Evolutionary conservation across 1,140 invertebrate species (phyloP), one percentile per base, ranked within the genome.

Genomic region (Tachypleus tridentatus): DNA sequence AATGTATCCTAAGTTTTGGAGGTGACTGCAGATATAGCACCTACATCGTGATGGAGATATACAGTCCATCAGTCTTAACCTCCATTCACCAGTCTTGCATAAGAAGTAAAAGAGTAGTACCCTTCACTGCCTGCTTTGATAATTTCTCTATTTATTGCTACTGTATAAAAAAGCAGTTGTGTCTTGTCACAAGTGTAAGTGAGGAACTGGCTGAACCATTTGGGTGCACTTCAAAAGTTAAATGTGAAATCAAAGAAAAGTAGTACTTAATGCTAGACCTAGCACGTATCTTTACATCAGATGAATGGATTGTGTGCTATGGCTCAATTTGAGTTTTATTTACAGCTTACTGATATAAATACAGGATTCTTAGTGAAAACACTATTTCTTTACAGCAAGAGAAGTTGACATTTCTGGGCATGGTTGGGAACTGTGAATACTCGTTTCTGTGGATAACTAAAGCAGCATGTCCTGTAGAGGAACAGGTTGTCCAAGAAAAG

Each of bases 361-460:
- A 7, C 4, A 3, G 9, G 29, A 6, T 61, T 51, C 49, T 48
- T 29, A 29, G 29, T 29, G 29, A 29, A 29, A 54, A 54, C 53
- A 49, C 9, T 61, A 53, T 60, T 61, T 62, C 47, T 4, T 47
- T 52, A n/a, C 9, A 9, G 10, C 52, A 61, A 49, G 52, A 52
- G 11, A 61, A 53, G 29, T 58, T 58, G 1, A 62, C 53, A 48
- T 65, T 65, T 10, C 70, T 72, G 7, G 48, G 66, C 10, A 64
- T 70, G 51, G 59, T 73, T 8, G 71, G 72, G 10, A 68, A 69
- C 4, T 77, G 76, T 71, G 72, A 72, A 59, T 74, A 72, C 57
- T 65, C 70, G 47, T 68, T 76, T 58, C 65, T 75, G 9, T 77
- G 76, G 75, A 62, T 58, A 6, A 72, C 75, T 5, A 63, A 68